These are phyloP conservation scores for Porites divaricata DNA, from an alignment of 92 coral and sea anemone genomes.

Conservation along the genomic window DNA sequence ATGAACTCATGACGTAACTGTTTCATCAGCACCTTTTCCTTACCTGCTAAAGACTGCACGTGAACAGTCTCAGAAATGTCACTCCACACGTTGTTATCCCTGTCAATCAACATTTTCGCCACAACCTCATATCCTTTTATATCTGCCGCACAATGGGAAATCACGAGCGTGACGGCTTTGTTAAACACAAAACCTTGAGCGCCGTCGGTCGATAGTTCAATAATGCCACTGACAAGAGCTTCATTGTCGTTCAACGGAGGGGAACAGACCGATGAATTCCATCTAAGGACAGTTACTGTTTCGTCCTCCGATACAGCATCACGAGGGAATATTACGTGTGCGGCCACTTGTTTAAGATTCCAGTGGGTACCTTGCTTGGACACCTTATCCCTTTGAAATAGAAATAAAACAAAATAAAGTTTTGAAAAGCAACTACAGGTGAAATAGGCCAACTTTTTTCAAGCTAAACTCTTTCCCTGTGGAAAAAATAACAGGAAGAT, in stretches of 20 bases:
- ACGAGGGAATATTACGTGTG: slow-evolving; percentile 50
- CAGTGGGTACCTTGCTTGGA: slow-evolving; percentile 43
- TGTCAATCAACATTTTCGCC: slow-evolving; percentile 10
- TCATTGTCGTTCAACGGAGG: slow-evolving; percentile 49
- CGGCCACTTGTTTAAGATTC: slow-evolving; percentile 25
- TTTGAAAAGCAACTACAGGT: too few species aligned
- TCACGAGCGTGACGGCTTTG: slow-evolving; percentile 9
- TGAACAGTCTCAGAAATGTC: slow-evolving; percentile 5
- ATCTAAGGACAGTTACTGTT: background rate
- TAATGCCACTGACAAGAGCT: slow-evolving; percentile 50
- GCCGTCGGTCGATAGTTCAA: slow-evolving; percentile 46
- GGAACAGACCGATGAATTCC: slow-evolving; percentile 8
- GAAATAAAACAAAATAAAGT: too few species aligned
- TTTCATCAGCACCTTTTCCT: slow-evolving; percentile 18
- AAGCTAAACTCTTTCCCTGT: too few species aligned
- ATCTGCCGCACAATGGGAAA: slow-evolving; percentile 28
- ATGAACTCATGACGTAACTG: background rate
- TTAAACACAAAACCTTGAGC: slow-evolving; percentile 10
- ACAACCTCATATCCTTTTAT: slow-evolving; percentile 39
- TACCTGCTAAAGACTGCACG: slow-evolving; percentile 9
- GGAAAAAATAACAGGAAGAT: too few species aligned
- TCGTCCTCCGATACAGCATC: slow-evolving; percentile 41
- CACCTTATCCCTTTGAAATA: slow-evolving; percentile 6
- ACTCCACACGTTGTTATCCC: background rate
- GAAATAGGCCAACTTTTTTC: too few species aligned